These are phyloP conservation scores for Heliocidaris erythrogramma DNA, from an alignment of 35 echinoderm and acorn worm genomes.

Conservation along the genomic window DNA sequence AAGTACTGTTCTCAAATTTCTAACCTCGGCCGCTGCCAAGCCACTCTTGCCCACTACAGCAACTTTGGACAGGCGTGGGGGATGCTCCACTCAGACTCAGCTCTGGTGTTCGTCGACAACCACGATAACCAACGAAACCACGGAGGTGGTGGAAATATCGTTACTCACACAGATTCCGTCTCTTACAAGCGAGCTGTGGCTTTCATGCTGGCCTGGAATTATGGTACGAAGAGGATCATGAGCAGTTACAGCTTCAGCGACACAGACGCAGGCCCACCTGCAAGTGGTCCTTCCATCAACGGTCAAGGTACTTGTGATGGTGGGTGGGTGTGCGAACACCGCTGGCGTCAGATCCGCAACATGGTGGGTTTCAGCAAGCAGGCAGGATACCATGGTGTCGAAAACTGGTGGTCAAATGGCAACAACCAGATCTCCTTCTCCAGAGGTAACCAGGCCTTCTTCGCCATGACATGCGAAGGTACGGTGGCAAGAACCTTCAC, in stretches of 20 bases:
- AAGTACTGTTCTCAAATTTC: conserved; percentile 60
- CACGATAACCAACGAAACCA: conserved; percentile 88
- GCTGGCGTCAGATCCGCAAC: conserved; percentile 77
- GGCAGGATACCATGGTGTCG: conserved; percentile 40
- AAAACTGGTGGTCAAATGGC: conserved; percentile 84
- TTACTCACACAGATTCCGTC: conserved; percentile 47
- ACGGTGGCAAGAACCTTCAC: conserved; percentile 52
- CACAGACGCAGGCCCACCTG: conserved; percentile 57
- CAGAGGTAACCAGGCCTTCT: conserved; percentile 77
- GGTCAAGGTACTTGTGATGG: conserved; percentile 58
- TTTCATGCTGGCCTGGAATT: conserved; percentile 85
- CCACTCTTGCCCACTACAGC: not conserved
- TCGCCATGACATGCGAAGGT: conserved; percentile 71
- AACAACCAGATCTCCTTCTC: conserved; percentile 81
- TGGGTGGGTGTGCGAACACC: conserved; percentile 82
- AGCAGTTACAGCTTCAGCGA: conserved; percentile 65
- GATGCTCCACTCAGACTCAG: conserved; percentile 44
- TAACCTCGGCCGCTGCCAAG: conserved; percentile 11
- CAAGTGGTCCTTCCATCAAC: conserved; percentile 56
- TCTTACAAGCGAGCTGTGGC: conserved; percentile 74
- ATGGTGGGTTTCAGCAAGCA: conserved; percentile 74
- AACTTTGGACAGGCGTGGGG: conserved; percentile 71
- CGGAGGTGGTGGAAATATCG: conserved; percentile 56
- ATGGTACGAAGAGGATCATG: conserved; percentile 70
- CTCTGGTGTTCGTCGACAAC: conserved; percentile 85